Evolutionary conservation across 1,140 invertebrate genomes (phyloP).

Genomic region (Lepidurus apus): DNA sequence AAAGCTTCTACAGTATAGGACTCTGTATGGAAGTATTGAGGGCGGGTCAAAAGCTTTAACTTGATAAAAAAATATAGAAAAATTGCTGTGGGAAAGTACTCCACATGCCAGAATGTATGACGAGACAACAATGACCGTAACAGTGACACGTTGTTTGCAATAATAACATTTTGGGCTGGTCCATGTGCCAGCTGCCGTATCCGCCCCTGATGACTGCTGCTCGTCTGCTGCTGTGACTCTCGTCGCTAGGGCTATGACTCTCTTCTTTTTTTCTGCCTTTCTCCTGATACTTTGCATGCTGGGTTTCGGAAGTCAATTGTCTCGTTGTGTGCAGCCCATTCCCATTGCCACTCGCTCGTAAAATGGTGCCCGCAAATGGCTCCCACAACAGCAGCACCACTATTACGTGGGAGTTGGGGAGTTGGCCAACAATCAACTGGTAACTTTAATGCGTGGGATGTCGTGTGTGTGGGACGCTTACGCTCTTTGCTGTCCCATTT

Average conservation of each 20-base stretch:
- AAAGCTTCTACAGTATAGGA: too few species aligned
- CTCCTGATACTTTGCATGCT: neutral
- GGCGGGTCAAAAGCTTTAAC: too few species aligned
- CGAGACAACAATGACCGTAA: neutral
- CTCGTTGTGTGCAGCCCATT: constrained; percentile 6
- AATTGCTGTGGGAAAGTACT: neutral
- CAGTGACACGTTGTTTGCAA: constrained; percentile 14
- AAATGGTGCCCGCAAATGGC: neutral
- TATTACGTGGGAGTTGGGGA: neutral
- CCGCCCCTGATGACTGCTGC: constrained; percentile 8
- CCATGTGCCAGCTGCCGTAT: constrained; percentile 10
- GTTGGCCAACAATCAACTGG: neutral
- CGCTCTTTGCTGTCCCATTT: neutral
- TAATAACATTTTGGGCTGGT: constrained; percentile 17
- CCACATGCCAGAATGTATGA: neutral
- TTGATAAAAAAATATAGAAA: neutral
- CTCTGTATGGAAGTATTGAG: too few species aligned
- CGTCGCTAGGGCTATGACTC: neutral
- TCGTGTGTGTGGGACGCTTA: neutral
- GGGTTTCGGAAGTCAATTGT: constrained; percentile 15
- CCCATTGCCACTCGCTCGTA: neutral
- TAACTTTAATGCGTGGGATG: neutral
- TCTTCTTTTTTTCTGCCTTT: neutral
- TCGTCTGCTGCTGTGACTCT: neutral
- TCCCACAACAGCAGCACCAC: neutral